Evolutionary conservation across 2,797 vertebrate species (phyloP).

Genomic region (Anguilla pacifica): DNA sequence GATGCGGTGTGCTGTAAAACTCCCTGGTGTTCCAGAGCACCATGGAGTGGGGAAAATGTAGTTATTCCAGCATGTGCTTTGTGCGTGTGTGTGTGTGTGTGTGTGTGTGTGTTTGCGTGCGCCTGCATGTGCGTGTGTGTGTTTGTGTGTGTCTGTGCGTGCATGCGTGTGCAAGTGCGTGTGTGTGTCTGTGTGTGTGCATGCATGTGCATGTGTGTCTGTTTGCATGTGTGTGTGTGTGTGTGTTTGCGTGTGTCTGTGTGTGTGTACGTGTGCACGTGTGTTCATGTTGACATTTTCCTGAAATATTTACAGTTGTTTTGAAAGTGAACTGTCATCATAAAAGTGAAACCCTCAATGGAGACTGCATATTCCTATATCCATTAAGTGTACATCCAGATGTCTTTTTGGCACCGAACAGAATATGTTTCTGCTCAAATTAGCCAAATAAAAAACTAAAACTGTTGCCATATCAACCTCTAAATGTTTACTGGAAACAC

Average conservation of each 20-base stretch:
- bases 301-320: background rate
- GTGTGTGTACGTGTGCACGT: background rate
- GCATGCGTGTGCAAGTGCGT: background rate
- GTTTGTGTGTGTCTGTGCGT: background rate
- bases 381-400: background rate
- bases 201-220: background rate
- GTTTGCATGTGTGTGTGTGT: background rate
- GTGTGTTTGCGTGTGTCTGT: background rate
- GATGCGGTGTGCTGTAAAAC: constrained; percentile 3
- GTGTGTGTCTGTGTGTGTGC: background rate
- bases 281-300: constrained; percentile 2
- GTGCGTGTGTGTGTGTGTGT: background rate
- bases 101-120: background rate
- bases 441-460: background rate
- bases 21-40: constrained; percentile 11
- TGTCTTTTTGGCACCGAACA: background rate
- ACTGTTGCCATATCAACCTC: background rate
- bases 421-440: background rate
- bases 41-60: background rate
- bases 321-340: background rate
- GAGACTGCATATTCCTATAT: background rate
- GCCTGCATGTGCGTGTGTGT: background rate
- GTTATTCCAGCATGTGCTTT: background rate
- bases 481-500: background rate
- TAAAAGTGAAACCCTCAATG: background rate